Evolutionary conservation across 1,140 invertebrate species (phyloP).

Genomic region (Drosophila saltans): DNA sequence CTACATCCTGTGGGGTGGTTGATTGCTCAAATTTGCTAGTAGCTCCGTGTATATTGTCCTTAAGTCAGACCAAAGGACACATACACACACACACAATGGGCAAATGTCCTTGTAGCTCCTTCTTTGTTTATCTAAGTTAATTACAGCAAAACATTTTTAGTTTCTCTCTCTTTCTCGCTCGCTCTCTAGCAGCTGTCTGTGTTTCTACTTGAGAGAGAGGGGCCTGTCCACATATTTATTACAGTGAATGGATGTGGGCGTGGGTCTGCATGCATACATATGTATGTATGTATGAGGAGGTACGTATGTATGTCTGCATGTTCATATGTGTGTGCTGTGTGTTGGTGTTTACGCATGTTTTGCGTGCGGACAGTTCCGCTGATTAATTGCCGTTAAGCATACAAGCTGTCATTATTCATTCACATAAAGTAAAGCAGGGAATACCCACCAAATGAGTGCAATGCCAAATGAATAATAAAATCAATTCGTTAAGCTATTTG

Average conservation of each 20-base stretch:
- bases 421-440: conserved; percentile 46
- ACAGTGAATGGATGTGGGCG: conserved; percentile 16
- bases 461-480: neutral
- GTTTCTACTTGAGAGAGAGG: conserved; percentile 23
- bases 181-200: conserved; percentile 23
- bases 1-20: conserved; percentile 14
- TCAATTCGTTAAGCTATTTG: neutral
- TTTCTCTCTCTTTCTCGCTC: conserved; percentile 34
- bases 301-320: conserved; percentile 36
- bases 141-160: conserved; percentile 80
- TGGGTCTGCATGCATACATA: conserved; percentile 53
- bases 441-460: conserved; percentile 18
- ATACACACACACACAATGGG: conserved; percentile 23
- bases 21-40: conserved; percentile 14
- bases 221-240: conserved; percentile 39
- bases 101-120: conserved; percentile 46
- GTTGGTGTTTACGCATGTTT: conserved; percentile 66
- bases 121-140: conserved; percentile 80
- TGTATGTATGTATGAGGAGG: conserved; percentile 15
- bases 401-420: conserved; percentile 71
- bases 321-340: conserved; percentile 15
- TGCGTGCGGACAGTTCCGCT: conserved; percentile 78
- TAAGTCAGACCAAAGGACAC: conserved; percentile 35
- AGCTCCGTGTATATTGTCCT: conserved; percentile 12
- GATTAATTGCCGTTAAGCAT: conserved; percentile 77